Evolutionary conservation across 2,113 vertebrate species (phyloP).

Genomic region (Otocyon megalotis): DNA sequence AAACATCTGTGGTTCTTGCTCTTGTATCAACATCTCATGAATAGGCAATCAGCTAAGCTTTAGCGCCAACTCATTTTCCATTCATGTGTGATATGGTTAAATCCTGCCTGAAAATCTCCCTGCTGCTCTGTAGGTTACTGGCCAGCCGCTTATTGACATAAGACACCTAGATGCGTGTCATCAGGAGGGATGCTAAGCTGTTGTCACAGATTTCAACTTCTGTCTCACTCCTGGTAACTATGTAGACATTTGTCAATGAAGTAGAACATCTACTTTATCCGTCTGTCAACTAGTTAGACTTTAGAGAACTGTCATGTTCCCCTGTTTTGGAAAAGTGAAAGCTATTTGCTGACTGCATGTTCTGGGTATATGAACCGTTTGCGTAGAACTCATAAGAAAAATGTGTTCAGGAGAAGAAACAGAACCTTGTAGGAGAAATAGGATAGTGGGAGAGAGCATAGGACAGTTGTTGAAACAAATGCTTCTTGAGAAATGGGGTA

Average conservation of each 20-base stretch:
- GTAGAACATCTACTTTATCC: not conserved
- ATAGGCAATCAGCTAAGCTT: not conserved
- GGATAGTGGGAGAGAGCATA: not conserved
- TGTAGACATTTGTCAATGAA: not conserved
- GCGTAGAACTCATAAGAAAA: not conserved
- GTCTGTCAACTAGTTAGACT: not conserved
- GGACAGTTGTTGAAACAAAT: not conserved
- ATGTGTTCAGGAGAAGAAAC: not conserved
- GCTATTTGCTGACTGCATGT: not conserved
- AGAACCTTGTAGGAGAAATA: not conserved
- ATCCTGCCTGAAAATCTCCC: not conserved
- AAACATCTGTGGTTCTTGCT: slow-evolving; percentile 34
- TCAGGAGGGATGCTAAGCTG: not conserved
- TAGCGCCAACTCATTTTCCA: not conserved
- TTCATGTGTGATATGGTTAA: not conserved
- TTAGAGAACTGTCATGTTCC: not conserved
- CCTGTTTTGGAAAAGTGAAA: not conserved
- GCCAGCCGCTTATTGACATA: not conserved
- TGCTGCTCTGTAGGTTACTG: not conserved
- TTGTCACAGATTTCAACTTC: not conserved
- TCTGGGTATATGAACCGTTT: not conserved
- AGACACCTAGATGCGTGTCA: not conserved
- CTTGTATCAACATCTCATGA: slow-evolving; percentile 33
- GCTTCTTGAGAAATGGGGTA: not conserved
- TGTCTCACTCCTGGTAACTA: not conserved